Evolutionary conservation across 2,113 vertebrate species (phyloP).

Genomic region (Aldabrachelys gigantea): DNA sequence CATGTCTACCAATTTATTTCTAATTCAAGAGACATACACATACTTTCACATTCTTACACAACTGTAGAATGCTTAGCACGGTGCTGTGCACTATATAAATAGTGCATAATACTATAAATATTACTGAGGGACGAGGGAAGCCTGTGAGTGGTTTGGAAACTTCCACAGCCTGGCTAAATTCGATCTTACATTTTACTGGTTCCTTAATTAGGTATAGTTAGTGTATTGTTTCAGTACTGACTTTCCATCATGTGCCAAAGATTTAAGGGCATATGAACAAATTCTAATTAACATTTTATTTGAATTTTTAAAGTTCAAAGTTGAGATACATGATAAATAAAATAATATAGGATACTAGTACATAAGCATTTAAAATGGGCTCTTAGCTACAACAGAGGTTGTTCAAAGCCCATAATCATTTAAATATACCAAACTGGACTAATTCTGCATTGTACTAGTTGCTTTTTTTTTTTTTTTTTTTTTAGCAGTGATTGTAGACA

Average conservation of each 20-base stretch:
- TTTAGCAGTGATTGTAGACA: neutral
- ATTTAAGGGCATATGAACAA: rapidly evolving
- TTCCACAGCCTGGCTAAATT: neutral
- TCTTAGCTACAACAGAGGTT: neutral
- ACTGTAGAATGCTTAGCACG: neutral
- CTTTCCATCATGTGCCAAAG: neutral
- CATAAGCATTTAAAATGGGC: neutral
- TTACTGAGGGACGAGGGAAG: neutral
- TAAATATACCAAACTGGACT: neutral
- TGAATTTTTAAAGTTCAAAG: neutral
- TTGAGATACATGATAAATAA: neutral
- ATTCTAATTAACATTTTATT: neutral
- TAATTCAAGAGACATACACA: neutral
- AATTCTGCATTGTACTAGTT: neutral
- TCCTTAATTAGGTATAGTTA: neutral
- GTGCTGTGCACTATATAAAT: neutral
- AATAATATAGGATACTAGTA: neutral
- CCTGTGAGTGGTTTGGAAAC: neutral
- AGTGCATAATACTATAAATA: neutral
- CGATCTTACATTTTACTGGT: neutral
- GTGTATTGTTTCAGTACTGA: neutral
- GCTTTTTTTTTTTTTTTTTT: neutral
- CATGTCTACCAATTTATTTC: neutral
- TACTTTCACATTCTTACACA: neutral
- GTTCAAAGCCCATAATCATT: neutral